Percentiles rank a stretch among this genome's conserved stretches.
phyloP scores from a whole-genome alignment of 2,888 invertebrate genomes.

The Hanleya hanleyi region DNA sequence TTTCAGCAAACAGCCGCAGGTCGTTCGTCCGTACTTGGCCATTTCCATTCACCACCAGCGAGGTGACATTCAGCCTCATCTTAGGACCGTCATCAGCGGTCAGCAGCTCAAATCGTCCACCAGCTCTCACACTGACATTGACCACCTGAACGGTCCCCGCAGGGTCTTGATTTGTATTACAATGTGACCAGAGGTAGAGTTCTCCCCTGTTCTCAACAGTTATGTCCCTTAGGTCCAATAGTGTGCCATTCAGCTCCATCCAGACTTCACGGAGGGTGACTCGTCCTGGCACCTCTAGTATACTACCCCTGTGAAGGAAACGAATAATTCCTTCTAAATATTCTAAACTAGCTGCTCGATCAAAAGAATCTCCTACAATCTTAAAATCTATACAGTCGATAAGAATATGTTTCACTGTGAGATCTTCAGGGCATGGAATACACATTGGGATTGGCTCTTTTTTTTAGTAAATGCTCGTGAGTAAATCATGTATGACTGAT shows the following conservation, averaged over 20 bases:
- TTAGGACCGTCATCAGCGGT: conserved; percentile 27
- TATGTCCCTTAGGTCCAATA: conserved; percentile 46
- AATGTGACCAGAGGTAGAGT: conserved; percentile 56
- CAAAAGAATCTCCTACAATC: no score
- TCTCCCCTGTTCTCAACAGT: conserved; percentile 51
- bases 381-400: no score
- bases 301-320: conserved; percentile 47
- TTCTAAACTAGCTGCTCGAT: no score
- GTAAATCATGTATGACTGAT: no score
- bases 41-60: conserved; percentile 51
- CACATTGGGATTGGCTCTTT: no score
- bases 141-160: conserved; percentile 43
- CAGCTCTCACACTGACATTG: conserved; percentile 54
- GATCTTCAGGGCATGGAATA: no score
- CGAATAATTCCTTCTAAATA: no score
- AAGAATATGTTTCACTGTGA: no score
- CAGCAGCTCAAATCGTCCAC: conserved; percentile 52
- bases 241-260: conserved; percentile 54
- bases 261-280: conserved; percentile 53
- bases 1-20: conserved; percentile 42
- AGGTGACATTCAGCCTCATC: conserved; percentile 37
- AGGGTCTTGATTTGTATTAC: conserved; percentile 39
- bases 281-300: conserved; percentile 42
- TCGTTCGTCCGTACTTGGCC: conserved; percentile 55
- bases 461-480: no score